Evolutionary conservation across 2,888 invertebrate genomes (phyloP).

Genomic region (Watsonalla cultraria): DNA sequence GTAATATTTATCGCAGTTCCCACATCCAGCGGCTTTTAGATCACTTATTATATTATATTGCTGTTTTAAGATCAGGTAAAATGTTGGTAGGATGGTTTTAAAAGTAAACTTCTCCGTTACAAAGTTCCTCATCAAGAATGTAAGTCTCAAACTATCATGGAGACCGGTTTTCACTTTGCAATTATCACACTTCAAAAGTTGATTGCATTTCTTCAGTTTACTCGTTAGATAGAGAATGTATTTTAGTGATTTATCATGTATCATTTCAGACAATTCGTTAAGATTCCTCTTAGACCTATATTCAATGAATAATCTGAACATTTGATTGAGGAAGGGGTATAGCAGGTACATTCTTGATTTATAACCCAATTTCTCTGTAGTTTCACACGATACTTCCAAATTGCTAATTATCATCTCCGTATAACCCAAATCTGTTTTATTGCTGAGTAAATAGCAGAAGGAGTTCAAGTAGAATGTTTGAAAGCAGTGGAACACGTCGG

Average conservation of each 20-base stretch:
- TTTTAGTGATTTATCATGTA: conserved; percentile 40
- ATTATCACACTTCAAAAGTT: conserved; percentile 57
- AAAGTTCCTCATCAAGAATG: conserved; percentile 47
- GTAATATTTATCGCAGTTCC: conserved; percentile 48
- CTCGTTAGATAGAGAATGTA: conserved; percentile 40
- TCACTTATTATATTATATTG: conserved; percentile 46
- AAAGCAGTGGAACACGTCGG: conserved; percentile 49
- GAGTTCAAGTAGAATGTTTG: conserved; percentile 52
- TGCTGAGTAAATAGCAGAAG: conserved; percentile 44
- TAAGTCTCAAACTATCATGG: conserved; percentile 55
- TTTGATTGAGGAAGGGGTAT: conserved; percentile 54
- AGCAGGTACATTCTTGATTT: conserved; percentile 32
- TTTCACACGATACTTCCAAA: conserved; percentile 38
- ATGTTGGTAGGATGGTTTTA: conserved; percentile 24
- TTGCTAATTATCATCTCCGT: conserved; percentile 39
- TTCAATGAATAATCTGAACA: conserved; percentile 52
- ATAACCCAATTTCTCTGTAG: conserved; percentile 45
- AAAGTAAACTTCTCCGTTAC: conserved; percentile 30
- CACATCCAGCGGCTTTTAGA: conserved; percentile 38
- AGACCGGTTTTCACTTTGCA: conserved; percentile 46
- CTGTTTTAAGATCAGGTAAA: conserved; percentile 26
- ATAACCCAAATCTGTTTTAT: conserved; percentile 22
- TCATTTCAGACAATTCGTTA: conserved; percentile 19
- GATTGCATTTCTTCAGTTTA: conserved; percentile 35
- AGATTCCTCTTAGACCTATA: conserved; percentile 20